phyloP scores from a whole-genome alignment of 2,888 invertebrate genomes.

The Euplagia quadripunctaria region DNA sequence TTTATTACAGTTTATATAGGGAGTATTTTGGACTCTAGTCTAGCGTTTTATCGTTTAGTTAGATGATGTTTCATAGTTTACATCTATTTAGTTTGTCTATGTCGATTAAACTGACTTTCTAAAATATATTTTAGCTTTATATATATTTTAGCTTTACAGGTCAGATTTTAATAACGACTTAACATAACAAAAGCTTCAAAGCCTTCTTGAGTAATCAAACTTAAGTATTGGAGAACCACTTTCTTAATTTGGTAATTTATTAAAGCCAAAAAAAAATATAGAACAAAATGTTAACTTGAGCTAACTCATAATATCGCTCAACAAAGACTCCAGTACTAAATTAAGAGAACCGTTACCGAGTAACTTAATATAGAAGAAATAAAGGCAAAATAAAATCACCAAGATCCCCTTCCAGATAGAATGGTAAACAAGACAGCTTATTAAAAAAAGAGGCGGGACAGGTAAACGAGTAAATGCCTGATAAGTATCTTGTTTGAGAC shows the following conservation, averaged over 20 bases:
- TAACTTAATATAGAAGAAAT: slow-evolving; percentile 53
- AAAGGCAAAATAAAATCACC: slow-evolving; percentile 49
- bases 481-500: slow-evolving; percentile 83
- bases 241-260: background rate
- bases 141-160: slow-evolving; percentile 4
- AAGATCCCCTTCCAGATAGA: slow-evolving; percentile 48
- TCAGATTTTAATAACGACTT: background rate
- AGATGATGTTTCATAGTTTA: slow-evolving; percentile 26
- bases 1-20: slow-evolving; percentile 57
- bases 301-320: slow-evolving; percentile 19
- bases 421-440: slow-evolving; percentile 62
- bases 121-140: slow-evolving; percentile 12
- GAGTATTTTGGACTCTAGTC: slow-evolving; percentile 33
- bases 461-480: slow-evolving; percentile 81
- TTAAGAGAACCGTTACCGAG: slow-evolving; percentile 45
- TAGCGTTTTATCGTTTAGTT: slow-evolving; percentile 40
- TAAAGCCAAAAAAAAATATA: background rate
- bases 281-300: slow-evolving; percentile 23
- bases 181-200: background rate
- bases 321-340: slow-evolving; percentile 33
- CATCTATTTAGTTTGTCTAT: slow-evolving; percentile 13
- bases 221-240: background rate
- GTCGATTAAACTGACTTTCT: slow-evolving; percentile 19
- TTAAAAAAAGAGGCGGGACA: slow-evolving; percentile 73
- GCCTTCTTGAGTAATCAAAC: background rate